These are phyloP conservation scores for Haliclona indistincta DNA, from an alignment of 37 sponge, comb jelly and placozoan genomes.

Conservation along the genomic window DNA sequence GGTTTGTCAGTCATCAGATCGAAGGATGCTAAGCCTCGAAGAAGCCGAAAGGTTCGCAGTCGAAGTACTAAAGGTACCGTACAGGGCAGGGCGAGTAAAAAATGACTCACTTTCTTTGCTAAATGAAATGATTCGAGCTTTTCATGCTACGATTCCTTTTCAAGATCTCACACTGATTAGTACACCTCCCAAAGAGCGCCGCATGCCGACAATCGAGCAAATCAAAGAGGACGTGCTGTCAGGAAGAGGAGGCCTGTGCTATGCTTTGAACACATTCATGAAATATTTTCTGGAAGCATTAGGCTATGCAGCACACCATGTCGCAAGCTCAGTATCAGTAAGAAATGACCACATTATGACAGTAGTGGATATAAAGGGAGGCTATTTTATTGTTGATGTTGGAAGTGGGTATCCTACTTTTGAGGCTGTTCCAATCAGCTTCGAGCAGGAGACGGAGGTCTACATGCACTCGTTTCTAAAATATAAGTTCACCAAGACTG, in stretches of 20 bases:
- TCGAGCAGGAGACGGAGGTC: constrained; percentile 41
- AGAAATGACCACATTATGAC: constrained; percentile 38
- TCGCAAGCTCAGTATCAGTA: background rate
- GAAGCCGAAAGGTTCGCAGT: constrained; percentile 10
- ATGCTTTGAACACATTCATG: constrained; percentile 33
- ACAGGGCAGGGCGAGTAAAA: background rate
- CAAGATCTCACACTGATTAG: constrained; percentile 15
- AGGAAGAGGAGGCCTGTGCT: constrained; percentile 60
- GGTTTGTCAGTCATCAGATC: no score
- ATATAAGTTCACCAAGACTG: constrained; percentile 43
- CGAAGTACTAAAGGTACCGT: background rate
- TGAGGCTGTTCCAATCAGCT: constrained; percentile 47
- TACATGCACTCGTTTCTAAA: constrained; percentile 41
- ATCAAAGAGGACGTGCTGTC: constrained; percentile 24
- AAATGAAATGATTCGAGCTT: constrained; percentile 17
- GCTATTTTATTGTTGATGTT: constrained; percentile 34
- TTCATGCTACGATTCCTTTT: constrained; percentile 13
- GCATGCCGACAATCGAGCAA: constrained; percentile 16
- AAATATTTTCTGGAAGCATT: constrained; percentile 43
- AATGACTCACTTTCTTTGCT: background rate
- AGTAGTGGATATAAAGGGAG: constrained; percentile 9
- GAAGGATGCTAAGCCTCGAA: background rate
- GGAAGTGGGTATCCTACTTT: constrained; percentile 51
- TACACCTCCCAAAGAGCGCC: background rate
- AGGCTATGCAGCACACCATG: constrained; percentile 17